Conservation (phyloP, 2,888 invertebrate genomes). For the Ophion slaviceki region DNA sequence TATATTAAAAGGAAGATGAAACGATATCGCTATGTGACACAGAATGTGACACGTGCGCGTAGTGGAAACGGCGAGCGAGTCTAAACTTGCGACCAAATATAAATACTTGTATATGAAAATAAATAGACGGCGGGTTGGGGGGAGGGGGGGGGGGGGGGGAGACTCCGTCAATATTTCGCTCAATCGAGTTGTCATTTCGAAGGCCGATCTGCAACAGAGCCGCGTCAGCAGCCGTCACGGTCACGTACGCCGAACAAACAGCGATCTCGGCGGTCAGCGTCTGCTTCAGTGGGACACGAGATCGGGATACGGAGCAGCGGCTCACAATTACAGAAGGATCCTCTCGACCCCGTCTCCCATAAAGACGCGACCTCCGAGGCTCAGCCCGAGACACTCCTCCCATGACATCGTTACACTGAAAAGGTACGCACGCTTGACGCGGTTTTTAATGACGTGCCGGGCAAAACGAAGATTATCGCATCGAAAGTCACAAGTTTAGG, state of each 20-base stretch:
- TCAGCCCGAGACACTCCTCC: slow-evolving; percentile 84
- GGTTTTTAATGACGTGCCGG: no score
- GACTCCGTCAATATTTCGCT: no score
- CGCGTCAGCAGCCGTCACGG: slow-evolving; percentile 80
- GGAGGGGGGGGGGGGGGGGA: no score
- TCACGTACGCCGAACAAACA: slow-evolving; percentile 85
- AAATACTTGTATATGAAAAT: no score
- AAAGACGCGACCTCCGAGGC: slow-evolving; percentile 83
- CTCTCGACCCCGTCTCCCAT: slow-evolving; percentile 84
- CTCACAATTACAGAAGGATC: slow-evolving; percentile 84
- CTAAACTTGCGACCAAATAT: no score
- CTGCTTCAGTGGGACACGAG: slow-evolving; percentile 85
- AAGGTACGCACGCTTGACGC: slow-evolving; percentile 71
- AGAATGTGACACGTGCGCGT: slow-evolving; percentile 31
- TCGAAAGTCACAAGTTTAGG: not conserved
- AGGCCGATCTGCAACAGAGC: slow-evolving; percentile 85
- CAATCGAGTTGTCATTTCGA: not conserved
- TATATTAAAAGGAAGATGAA: not conserved
- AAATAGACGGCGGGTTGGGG: no score
- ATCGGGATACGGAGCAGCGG: slow-evolving; percentile 79
- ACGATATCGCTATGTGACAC: slow-evolving; percentile 47
- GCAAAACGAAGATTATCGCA: not conserved
- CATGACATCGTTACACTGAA: slow-evolving; percentile 81
- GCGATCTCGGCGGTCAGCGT: slow-evolving; percentile 86
- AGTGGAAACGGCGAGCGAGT: slow-evolving; percentile 43